Evolutionary conservation across 2,888 invertebrate genomes (phyloP).

Genomic region (Drosophila nr. perissopoda): DNA sequence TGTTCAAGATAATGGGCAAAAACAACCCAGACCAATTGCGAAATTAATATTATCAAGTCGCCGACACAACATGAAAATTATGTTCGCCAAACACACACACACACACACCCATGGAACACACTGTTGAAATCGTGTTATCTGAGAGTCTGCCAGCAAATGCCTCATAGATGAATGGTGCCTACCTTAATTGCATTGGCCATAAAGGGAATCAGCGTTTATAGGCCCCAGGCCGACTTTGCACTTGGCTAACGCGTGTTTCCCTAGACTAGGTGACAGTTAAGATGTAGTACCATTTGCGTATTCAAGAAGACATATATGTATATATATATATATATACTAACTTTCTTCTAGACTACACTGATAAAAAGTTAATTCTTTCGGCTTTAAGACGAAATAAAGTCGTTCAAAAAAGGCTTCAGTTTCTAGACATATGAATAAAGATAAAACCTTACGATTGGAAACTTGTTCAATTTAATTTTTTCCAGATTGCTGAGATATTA

Average conservation of each 20-base stretch:
- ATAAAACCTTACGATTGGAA: neutral
- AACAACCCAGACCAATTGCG: slow-evolving; percentile 11
- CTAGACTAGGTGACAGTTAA: slow-evolving; percentile 32
- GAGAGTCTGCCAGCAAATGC: slow-evolving; percentile 54
- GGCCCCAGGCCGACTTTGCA: slow-evolving; percentile 69
- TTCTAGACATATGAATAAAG: neutral
- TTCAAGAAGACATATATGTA: slow-evolving; percentile 12
- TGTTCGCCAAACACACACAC: slow-evolving; percentile 28
- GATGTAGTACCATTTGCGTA: slow-evolving; percentile 26
- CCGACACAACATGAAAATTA: slow-evolving; percentile 61
- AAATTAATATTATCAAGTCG: slow-evolving; percentile 45
- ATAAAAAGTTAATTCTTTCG: slow-evolving; percentile 18
- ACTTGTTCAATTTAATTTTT: neutral
- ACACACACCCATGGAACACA: neutral
- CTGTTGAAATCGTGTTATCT: slow-evolving; percentile 42
- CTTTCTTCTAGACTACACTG: slow-evolving; percentile 2
- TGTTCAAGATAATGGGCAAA: slow-evolving; percentile 39
- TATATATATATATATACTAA: neutral
- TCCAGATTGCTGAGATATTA: neutral
- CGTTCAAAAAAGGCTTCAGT: slow-evolving; percentile 2
- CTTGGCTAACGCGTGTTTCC: slow-evolving; percentile 69
- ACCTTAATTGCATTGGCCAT: slow-evolving; percentile 67
- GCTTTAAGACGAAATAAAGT: neutral
- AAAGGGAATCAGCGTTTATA: slow-evolving; percentile 70
- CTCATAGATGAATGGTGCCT: slow-evolving; percentile 65